Percentiles rank a stretch among this genome's conserved stretches.
Conservation (phyloP, 2,888 invertebrate genomes). For the Synergus itoensis region DNA sequence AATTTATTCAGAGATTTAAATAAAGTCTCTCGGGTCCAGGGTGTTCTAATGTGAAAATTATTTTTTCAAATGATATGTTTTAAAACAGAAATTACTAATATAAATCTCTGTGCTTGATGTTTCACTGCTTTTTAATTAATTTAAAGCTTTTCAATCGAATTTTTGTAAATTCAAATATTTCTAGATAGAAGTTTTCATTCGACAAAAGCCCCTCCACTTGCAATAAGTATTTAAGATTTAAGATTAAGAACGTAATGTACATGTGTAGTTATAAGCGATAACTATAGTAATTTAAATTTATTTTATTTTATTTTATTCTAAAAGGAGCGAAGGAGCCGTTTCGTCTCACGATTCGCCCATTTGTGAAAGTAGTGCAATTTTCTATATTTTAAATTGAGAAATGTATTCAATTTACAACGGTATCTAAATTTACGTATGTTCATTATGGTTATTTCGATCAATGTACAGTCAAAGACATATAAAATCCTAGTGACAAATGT, state of each 20-base stretch:
- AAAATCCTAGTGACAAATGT: too few species aligned
- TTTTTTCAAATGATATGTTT: not conserved
- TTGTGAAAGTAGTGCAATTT: conserved; percentile 32
- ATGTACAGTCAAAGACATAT: too few species aligned
- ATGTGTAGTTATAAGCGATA: conserved; percentile 37
- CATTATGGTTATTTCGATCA: too few species aligned
- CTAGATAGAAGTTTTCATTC: not conserved
- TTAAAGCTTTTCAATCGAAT: not conserved
- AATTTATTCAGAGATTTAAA: not conserved
- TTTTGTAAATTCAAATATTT: not conserved
- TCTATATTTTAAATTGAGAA: conserved; percentile 5
- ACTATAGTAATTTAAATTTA: conserved; percentile 41
- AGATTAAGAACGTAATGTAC: conserved; percentile 33
- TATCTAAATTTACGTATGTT: conserved; percentile 18
- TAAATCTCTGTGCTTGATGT: not conserved
- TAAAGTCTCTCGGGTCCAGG: not conserved
- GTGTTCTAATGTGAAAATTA: not conserved
- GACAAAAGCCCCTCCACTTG: conserved; percentile 15
- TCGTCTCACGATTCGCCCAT: conserved; percentile 32
- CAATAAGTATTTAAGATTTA: conserved; percentile 32
- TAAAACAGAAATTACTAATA: not conserved
- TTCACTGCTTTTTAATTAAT: not conserved
- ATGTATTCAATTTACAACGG: not conserved
- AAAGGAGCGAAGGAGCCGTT: conserved; percentile 21
- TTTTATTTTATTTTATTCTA: conserved; percentile 27